Base-by-base conservation (phyloP, 2,113 vertebrate species). In the Glaucidium brasilianum region DNA sequence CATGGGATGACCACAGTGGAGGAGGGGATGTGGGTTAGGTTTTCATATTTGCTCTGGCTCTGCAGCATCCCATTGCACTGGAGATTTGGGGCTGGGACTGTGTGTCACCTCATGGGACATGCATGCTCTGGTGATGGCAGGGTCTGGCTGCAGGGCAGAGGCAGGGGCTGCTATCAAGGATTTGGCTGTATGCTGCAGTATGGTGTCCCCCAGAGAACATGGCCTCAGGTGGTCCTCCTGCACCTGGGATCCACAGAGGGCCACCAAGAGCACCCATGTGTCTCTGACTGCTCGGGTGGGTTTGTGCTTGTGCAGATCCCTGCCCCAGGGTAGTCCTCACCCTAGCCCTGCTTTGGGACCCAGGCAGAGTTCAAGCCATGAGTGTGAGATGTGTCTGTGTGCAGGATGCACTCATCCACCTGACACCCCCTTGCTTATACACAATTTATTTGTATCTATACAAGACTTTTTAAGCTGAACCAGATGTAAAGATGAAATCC, bases 401-500 rank as follows among this genome's bases (percentile, higher is more conserved):
- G 10, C 74, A 41, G 83, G 77, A 93, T 52, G 25, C 19, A 2
- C 37, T 92, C 82, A 37, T 72, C 81, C 0, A 7, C 62, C 49
- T 69, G 75, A 15, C 34, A 0, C 68, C 39, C 37, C 71, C 74
- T 83, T 4, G 0, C 43, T 77, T 32, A 25, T 71, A 72, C 59
- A 53, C 63, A 17, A 37, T 68, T 43, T 63, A 43, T 85, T 77
- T 88, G 87, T 91, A 64, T 67, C 88, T 89, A 11, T 71, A 79
- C 60, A 87, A 90, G 88, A 41, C 63, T 91, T 93, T 85, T 80
- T 94, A 91, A 97, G 68, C 94, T 89, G 91, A 68, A 92, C 86
- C 96, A 97, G 94, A 96, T 97, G 96, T 84, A 88, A 97, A 68
- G 78, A 94, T 75, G 72, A 96, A 97, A 97, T 96, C 94, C 68